Conservation (phyloP, 53 echinoderm and acorn worm genomes). For the Patiria pectinifera region DNA sequence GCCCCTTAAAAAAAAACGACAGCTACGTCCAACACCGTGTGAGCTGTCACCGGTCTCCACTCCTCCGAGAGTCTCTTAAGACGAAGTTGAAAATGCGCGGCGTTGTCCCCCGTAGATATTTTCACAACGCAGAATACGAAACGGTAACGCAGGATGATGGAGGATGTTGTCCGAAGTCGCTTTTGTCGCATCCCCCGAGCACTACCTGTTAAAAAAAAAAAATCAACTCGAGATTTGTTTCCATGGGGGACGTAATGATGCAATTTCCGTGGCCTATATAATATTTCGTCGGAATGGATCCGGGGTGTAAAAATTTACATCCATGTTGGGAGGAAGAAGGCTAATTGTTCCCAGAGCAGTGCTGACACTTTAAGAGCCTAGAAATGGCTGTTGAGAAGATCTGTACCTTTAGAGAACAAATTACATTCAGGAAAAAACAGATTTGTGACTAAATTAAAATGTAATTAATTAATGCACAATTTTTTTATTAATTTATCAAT, state of each 20-base stretch:
- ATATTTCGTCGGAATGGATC: not conserved
- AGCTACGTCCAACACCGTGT: not conserved
- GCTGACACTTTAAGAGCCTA: not conserved
- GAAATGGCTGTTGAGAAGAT: no score
- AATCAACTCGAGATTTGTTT: not conserved
- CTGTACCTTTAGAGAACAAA: no score
- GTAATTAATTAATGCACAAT: no score
- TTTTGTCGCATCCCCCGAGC: not conserved
- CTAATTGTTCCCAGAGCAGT: not conserved
- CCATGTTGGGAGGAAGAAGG: not conserved
- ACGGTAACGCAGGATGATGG: not conserved
- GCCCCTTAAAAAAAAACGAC: no score
- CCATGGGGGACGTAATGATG: not conserved
- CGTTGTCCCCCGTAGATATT: conserved; percentile 6
- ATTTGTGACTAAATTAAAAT: no score
- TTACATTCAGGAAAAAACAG: no score
- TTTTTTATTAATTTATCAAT: no score
- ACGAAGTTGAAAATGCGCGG: not conserved
- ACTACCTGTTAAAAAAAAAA: not conserved
- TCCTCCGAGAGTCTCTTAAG: no score
- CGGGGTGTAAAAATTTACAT: not conserved
- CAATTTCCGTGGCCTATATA: not conserved
- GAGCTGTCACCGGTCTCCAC: not conserved
- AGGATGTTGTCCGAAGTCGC: not conserved
- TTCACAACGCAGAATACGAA: not conserved